Evolutionary conservation across 2,113 vertebrate species (phyloP), one percentile per base, ranked within the genome.

Genomic region (Menidia beryllina): DNA sequence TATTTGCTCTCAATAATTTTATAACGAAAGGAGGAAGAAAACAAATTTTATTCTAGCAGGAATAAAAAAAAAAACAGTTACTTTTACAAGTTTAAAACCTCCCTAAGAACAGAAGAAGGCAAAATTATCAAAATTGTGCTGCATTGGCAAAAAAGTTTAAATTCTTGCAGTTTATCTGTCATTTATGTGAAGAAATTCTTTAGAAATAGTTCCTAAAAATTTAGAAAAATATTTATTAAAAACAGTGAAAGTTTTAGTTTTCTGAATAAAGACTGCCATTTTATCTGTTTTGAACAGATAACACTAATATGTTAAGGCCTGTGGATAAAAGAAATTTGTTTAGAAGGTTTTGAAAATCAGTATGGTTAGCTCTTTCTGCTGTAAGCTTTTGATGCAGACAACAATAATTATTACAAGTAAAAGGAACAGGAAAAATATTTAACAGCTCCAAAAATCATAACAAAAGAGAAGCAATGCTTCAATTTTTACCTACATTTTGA

Each of bases 401-500:
- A 67, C 4, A 52, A 19, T 5, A 14, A 21, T 12, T 12, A 21
- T 19, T 30, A 25, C 13, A n/a, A 19, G 1, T n/a, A 15, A 57
- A 51, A 41, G 11, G 20, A 34, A 34, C 30, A 34, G 7, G 30
- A 6, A 57, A 6, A 51, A 63, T 65, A 24, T 69, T 36, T 8
- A 69, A 25, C 39, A 58, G 13, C 53, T 2, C 0, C 9, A 68
- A n/a, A 54, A 49, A 41, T 11, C 11, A 45, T 1, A 5, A 52
- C 61, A 11, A 1, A 6, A 20, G 41, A 0, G 0, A 72, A 66
- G 17, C 19, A 66, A 52, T 59, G 2, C 25, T 60, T 38, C 38
- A 68, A 38, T 57, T 58, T 60, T 85, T 60, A 85, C 82, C 72
- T 72, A 43, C 2, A 65, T 50, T 26, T 70, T 66, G 9, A 65